A percentile compares a stretch with the other conserved stretches of the same genome.
Evolutionary conservation across 2,888 invertebrate species (phyloP).

Genomic region (Gibbula magus): DNA sequence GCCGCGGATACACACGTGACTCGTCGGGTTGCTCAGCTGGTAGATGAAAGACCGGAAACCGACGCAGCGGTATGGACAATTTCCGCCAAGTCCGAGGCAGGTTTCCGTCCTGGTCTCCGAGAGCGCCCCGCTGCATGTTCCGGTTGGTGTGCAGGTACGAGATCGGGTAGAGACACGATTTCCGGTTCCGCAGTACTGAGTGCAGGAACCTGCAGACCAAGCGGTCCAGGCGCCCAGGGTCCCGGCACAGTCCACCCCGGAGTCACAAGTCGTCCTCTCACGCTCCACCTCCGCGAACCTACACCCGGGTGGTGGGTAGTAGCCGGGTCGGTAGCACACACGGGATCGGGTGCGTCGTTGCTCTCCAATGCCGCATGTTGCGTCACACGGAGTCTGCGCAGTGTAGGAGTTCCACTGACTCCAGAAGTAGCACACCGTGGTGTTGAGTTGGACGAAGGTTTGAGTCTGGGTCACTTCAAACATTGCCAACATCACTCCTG

Average conservation of each 20-base stretch:
- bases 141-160: not conserved
- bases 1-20: not conserved
- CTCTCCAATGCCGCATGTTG: not conserved
- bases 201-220: not conserved
- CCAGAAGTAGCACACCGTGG: not conserved
- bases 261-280: not conserved
- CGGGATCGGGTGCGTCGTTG: not conserved
- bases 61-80: not conserved
- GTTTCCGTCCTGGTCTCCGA: not conserved
- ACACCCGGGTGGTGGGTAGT: not conserved
- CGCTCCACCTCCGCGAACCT: not conserved
- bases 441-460: no score
- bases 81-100: not conserved
- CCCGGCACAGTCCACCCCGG: not conserved
- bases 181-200: not conserved
- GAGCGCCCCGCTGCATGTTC: not conserved
- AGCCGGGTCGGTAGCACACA: not conserved
- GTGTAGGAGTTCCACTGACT: not conserved
- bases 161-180: not conserved
- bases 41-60: not conserved
- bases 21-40: not conserved
- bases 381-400: not conserved
- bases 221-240: not conserved
- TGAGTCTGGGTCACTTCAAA: no score
- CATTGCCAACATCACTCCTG: no score